Evolutionary conservation across 1,140 invertebrate genomes (phyloP).

Genomic region (Drosophila busckii): DNA sequence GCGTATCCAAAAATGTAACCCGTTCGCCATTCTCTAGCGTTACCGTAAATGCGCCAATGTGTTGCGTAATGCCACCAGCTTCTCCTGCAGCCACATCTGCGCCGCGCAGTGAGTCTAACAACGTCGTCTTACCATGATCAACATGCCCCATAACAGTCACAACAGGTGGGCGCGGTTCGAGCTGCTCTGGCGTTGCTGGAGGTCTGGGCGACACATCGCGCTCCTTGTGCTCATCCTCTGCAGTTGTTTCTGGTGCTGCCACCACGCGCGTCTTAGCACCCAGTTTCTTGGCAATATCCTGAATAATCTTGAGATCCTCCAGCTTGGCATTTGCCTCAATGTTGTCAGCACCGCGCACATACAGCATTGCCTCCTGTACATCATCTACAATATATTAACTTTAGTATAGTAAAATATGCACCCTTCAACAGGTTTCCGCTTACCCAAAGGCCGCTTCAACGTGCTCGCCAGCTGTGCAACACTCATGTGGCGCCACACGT

Average conservation of each 20-base stretch:
- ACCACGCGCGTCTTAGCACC: slow-evolving; percentile 82
- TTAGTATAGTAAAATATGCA: not conserved
- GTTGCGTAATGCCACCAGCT: slow-evolving; percentile 99
- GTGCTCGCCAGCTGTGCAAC: slow-evolving; percentile 85
- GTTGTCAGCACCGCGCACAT: slow-evolving; percentile 82
- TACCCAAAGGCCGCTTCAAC: slow-evolving; percentile 79
- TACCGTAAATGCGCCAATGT: slow-evolving; percentile 98
- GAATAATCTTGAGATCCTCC: slow-evolving; percentile 81
- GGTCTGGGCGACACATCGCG: slow-evolving; percentile 81
- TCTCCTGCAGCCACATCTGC: slow-evolving; percentile 93
- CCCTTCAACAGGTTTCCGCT: not conserved
- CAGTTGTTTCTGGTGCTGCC: slow-evolving; percentile 77
- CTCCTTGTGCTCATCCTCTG: slow-evolving; percentile 63
- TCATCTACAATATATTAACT: slow-evolving; percentile 80
- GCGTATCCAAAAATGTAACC: slow-evolving; percentile 99
- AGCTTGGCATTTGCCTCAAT: slow-evolving; percentile 79
- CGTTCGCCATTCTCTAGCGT: slow-evolving; percentile 84
- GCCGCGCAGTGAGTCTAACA: slow-evolving; percentile 93
- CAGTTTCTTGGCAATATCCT: slow-evolving; percentile 84
- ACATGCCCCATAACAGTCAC: slow-evolving; percentile 99
- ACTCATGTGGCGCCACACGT: slow-evolving; percentile 89
- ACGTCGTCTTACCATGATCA: slow-evolving; percentile 99
- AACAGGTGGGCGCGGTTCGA: slow-evolving; percentile 89
- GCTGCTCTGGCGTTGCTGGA: slow-evolving; percentile 82
- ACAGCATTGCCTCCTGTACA: slow-evolving; percentile 84